Conservation (phyloP, 2,888 invertebrate genomes). For the Drosophila birchii region DNA sequence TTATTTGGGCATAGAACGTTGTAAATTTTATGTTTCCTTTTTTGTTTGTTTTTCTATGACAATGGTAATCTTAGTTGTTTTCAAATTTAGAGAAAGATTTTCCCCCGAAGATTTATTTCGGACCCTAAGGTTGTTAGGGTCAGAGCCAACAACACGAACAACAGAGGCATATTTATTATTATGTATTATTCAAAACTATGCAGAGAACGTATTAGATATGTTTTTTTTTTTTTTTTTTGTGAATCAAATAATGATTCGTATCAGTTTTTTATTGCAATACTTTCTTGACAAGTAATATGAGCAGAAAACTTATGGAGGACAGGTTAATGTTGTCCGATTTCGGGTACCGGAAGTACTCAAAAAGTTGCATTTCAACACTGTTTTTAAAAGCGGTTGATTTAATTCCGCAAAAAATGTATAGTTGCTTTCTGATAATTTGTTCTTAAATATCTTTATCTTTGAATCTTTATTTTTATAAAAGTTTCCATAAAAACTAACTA, state of each 20-base stretch:
- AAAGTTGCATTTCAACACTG: background rate
- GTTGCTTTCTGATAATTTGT: background rate
- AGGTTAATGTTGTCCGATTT: background rate
- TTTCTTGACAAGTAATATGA: background rate
- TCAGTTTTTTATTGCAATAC: background rate
- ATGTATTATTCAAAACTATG: background rate
- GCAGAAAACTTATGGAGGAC: background rate
- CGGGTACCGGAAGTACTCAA: background rate
- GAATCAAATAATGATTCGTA: background rate
- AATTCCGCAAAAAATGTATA: background rate
- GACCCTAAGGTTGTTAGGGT: background rate
- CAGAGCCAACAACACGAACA: background rate
- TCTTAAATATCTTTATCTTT: background rate
- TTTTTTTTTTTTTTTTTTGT: background rate
- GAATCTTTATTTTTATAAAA: background rate
- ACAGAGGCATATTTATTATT: background rate
- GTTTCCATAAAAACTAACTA: too few relatives aligned
- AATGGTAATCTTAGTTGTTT: conserved; percentile 82
- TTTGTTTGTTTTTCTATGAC: conserved; percentile 77
- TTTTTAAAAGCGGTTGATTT: background rate
- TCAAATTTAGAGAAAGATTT: conserved; percentile 9
- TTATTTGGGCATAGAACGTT: conserved; percentile 6
- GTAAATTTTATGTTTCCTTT: conserved; percentile 26
- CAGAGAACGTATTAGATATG: background rate
- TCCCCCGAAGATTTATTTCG: background rate